A percentile compares a stretch with the other conserved stretches of the same genome.
phyloP scores from a whole-genome alignment of 1,140 invertebrate species.

The Papilio glaucus region DNA sequence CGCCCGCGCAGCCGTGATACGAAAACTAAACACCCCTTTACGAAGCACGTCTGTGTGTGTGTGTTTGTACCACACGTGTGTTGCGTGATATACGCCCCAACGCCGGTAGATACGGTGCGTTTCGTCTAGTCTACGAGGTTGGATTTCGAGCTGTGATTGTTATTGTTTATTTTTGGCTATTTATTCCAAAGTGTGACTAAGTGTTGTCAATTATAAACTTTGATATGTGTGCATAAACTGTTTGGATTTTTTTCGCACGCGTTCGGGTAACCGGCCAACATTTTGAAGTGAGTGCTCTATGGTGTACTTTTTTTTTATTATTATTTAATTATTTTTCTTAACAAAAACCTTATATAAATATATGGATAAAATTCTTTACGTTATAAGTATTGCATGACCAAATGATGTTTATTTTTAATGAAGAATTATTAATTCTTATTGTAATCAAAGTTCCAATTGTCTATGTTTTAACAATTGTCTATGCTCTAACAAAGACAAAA shows the following conservation, averaged over 20 bases:
- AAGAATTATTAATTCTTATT: conserved; percentile 7
- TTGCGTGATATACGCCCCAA: conserved; percentile 31
- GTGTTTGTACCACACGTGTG: conserved; percentile 24
- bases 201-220: background rate
- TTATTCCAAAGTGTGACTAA: background rate
- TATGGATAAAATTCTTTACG: no score
- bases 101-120: conserved; percentile 30
- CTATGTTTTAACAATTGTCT: no score
- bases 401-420: background rate
- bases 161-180: conserved; percentile 1
- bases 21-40: conserved; percentile 55
- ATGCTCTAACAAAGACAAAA: conserved; percentile 18
- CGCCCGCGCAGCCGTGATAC: conserved; percentile 52
- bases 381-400: background rate
- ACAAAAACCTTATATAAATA: no score
- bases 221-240: background rate
- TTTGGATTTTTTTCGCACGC: conserved; percentile 8
- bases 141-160: conserved; percentile 26
- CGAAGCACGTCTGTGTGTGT: conserved; percentile 45
- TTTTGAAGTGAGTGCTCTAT: conserved; percentile 29
- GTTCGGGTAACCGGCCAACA: conserved; percentile 24
- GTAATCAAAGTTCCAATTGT: background rate
- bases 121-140: conserved; percentile 32
- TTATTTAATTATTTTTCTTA: background rate
- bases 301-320: background rate